A percentile compares a stretch with the other conserved stretches of the same genome.
These are phyloP conservation scores for Opisthograptis luteolata DNA, from an alignment of 2,888 invertebrate genomes.

Conservation along the genomic window DNA sequence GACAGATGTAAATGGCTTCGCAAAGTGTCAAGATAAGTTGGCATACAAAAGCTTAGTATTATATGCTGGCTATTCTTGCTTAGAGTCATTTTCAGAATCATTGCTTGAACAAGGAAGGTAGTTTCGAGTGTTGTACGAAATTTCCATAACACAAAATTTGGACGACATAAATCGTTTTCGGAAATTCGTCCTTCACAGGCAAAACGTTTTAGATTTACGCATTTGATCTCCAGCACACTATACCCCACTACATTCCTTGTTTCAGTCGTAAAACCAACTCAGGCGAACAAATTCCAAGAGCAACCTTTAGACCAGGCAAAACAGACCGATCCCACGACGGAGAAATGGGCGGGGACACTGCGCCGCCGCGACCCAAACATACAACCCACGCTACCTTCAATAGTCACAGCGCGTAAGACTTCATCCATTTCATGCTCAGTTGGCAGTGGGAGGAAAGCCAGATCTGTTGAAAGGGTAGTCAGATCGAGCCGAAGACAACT, in stretches of 20 bases:
- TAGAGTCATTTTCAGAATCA: background rate
- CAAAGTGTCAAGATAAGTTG: no score
- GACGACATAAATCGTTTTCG: background rate
- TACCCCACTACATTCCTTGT: constrained; percentile 31
- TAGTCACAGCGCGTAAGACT: constrained; percentile 69
- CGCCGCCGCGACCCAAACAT: constrained; percentile 87
- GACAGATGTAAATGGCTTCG: background rate
- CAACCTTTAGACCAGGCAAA: constrained; percentile 61
- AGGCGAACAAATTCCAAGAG: constrained; percentile 55
- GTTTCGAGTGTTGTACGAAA: constrained; percentile 4
- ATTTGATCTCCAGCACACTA: constrained; percentile 13
- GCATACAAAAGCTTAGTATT: no score
- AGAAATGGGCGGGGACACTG: constrained; percentile 88
- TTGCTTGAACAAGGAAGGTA: constrained; percentile 17
- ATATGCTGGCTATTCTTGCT: background rate
- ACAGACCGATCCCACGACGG: constrained; percentile 77
- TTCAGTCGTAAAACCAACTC: constrained; percentile 75
- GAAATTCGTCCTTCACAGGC: background rate
- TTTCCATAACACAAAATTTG: background rate
- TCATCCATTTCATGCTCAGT: constrained; percentile 80
- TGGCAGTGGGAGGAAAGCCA: constrained; percentile 67
- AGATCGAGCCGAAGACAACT: constrained; percentile 58
- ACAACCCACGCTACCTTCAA: constrained; percentile 86
- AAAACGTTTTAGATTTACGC: background rate
- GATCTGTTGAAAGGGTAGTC: constrained; percentile 75